Percentiles rank a stretch among this genome's conserved stretches.
Evolutionary conservation across 2,113 vertebrate genomes (phyloP).

Genomic region (Pluvialis apricaria): DNA sequence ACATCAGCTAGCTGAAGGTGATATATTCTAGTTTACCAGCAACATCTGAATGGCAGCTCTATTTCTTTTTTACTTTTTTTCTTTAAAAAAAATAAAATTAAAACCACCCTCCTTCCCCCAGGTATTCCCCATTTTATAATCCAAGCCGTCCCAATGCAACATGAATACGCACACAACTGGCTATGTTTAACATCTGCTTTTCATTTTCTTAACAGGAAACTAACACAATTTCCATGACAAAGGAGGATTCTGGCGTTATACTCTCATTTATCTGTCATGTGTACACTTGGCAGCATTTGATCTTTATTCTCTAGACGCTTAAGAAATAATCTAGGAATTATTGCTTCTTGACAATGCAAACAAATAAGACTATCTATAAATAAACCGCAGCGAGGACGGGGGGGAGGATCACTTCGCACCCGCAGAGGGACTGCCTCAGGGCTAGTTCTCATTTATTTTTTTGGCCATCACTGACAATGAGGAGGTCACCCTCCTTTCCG

Average conservation of each 20-base stretch:
- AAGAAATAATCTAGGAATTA: conserved; percentile 59
- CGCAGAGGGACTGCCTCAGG: neutral
- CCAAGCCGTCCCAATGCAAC: conserved; percentile 13
- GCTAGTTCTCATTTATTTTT: neutral
- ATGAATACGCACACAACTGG: conserved; percentile 58
- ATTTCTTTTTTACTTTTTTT: neutral
- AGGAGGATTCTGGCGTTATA: conserved; percentile 54
- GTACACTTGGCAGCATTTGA: conserved; percentile 54
- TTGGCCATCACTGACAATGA: neutral
- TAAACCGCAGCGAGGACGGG: neutral
- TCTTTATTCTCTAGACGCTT: conserved; percentile 46
- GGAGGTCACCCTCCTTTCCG: neutral
- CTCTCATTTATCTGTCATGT: conserved; percentile 53
- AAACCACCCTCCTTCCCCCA: neutral
- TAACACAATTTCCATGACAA: conserved; percentile 71
- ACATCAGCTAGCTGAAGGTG: neutral
- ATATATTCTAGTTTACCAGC: neutral
- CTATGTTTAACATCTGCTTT: conserved; percentile 72
- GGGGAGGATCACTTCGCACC: neutral
- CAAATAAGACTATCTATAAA: conserved; percentile 61
- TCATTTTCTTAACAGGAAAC: conserved; percentile 75
- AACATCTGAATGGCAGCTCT: neutral
- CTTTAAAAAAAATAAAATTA: neutral
- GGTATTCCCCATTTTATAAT: conserved; percentile 46
- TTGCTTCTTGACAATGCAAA: conserved; percentile 47